These are phyloP conservation scores for Tolypeutes matacus DNA, from an alignment of 2,797 vertebrate species.

Conservation along the genomic window DNA sequence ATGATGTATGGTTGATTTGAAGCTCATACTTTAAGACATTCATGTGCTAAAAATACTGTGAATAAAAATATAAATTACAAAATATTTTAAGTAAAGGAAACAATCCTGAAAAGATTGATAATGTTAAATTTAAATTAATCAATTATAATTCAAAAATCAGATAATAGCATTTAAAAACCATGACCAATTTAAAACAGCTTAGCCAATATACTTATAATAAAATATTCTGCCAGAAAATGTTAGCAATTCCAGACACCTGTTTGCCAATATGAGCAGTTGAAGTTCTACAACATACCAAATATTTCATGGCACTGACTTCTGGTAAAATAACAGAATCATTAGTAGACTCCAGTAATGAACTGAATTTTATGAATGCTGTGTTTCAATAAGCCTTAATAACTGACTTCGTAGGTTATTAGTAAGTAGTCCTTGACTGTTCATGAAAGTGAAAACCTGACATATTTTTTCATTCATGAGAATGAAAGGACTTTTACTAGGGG, in stretches of 20 bases:
- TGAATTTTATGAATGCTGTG: not conserved
- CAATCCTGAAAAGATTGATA: not conserved
- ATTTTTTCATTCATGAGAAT: conserved; percentile 4
- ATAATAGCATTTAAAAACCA: not conserved
- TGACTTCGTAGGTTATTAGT: not conserved
- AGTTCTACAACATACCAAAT: not conserved
- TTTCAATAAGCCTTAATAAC: conserved; percentile 21
- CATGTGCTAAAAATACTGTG: not conserved
- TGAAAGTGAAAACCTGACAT: conserved; percentile 4
- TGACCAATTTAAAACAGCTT: not conserved
- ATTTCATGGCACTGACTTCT: not conserved
- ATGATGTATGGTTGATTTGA: not conserved
- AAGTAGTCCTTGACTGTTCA: conserved; percentile 10
- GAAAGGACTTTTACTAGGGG: not conserved
- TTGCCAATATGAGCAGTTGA: not conserved
- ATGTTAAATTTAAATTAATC: not conserved
- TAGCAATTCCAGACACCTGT: not conserved
- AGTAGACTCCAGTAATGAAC: not conserved
- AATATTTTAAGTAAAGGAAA: not conserved
- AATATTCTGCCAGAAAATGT: not conserved
- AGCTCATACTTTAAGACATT: not conserved
- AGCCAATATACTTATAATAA: not conserved
- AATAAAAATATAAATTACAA: not conserved
- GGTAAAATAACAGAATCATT: not conserved
- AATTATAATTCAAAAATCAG: not conserved